Base-by-base conservation (phyloP, 1,140 invertebrate genomes). In the Zeugodacus cucurbitae region DNA sequence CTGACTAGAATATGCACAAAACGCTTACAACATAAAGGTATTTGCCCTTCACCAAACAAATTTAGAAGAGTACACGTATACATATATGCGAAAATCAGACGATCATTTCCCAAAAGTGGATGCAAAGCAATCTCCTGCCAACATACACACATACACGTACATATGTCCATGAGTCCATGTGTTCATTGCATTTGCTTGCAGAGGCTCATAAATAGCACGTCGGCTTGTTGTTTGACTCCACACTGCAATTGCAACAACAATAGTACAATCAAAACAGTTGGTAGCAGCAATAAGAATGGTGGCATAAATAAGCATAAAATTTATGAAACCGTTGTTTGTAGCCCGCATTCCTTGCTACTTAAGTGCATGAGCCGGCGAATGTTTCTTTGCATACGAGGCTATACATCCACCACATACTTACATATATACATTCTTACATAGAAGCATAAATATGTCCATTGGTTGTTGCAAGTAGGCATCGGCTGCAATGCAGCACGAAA, bases 1-100 rank as follows among this genome's bases (percentile, higher is more conserved):
- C 70, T 88, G 89, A 90, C 90, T 89, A 92, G 89, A 91, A 92
- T 90, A 92, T 14, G 11, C 48, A 91, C 91, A 91, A 90, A 90
- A 90, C 89, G 89, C 34, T 78, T 41, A 22, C 32, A 29, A 34
- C 26, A 78, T 41, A n/a, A 41, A 78, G 14, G 37, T 37, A 41
- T 82, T 82, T 48, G 74, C 74, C 74, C 74, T 82, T 48, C 74
- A 26, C 41, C n/a, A 82, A 82, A 54, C 22, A 62, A 62, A 62
- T n/a, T n/a, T 26, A 26, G 26, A 62, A n/a, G 26, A 7, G 26
- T 62, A 62, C 3, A 57, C 14, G 11, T 14, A 44, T 44, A 10
- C 48, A 70, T 48, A 26, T 17, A 82, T 14, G 74, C 74, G 34
- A 11, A 82, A 82, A 82, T 82, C 41, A 48, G 44, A 2, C 20